Percentiles rank a stretch among this genome's conserved stretches.
phyloP scores from a whole-genome alignment of 2,888 invertebrate species.

The Andrena dorsata region DNA sequence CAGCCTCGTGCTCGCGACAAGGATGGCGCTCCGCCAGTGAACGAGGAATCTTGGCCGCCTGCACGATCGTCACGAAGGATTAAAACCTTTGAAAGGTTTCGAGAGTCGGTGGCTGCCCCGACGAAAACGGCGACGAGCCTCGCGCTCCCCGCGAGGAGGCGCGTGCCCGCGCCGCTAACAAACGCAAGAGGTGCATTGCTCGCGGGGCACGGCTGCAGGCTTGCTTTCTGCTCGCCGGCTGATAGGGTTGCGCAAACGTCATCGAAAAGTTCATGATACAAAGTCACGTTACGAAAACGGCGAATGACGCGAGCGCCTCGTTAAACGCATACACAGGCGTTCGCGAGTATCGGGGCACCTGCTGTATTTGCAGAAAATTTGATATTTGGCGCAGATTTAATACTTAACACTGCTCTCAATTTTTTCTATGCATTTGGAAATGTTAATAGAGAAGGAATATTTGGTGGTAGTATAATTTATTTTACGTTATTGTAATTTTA shows the following conservation, averaged over 20 bases:
- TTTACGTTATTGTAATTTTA: too few relatives aligned
- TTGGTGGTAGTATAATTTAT: too few relatives aligned
- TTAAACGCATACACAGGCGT: constrained; percentile 25
- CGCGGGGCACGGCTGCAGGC: constrained; percentile 25
- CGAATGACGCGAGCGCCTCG: constrained; percentile 67
- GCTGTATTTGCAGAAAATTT: too few relatives aligned
- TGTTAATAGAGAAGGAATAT: too few relatives aligned
- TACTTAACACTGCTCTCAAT: too few relatives aligned
- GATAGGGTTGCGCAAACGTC: constrained; percentile 81
- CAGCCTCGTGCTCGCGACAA: neutral
- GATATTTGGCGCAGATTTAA: too few relatives aligned
- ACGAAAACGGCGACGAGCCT: constrained; percentile 18
- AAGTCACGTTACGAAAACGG: constrained; percentile 81
- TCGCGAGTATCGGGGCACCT: too few relatives aligned
- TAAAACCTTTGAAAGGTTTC: neutral
- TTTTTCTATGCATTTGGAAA: too few relatives aligned
- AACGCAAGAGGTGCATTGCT: constrained; percentile 26
- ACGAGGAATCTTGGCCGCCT: constrained; percentile 1
- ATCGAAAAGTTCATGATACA: constrained; percentile 85
- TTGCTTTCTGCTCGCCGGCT: constrained; percentile 60
- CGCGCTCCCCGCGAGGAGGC: constrained; percentile 42
- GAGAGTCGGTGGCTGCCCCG: constrained; percentile 16
- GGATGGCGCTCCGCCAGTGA: constrained; percentile 1
- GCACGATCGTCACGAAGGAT: neutral
- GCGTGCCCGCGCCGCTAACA: constrained; percentile 26